Conservation (phyloP, 2,888 invertebrate genomes). For the Merodon equestris region DNA sequence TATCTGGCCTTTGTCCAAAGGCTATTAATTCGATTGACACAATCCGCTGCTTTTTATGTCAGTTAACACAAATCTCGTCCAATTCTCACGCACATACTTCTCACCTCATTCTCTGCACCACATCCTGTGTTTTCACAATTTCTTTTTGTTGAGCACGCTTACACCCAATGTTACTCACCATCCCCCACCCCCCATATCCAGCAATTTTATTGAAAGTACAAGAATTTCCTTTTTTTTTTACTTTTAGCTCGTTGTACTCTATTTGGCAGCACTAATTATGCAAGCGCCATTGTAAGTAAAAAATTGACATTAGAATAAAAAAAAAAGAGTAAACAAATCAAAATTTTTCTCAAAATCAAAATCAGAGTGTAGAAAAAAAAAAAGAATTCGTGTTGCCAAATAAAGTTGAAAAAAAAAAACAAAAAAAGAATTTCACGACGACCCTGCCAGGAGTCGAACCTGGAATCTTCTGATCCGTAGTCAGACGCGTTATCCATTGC, state of each 20-base stretch:
- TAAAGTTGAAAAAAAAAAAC: conserved; percentile 26
- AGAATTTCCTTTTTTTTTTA: conserved; percentile 66
- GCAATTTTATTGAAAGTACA: conserved; percentile 39
- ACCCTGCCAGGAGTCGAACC: conserved; percentile 72
- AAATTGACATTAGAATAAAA: conserved; percentile 27
- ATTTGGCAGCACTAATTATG: conserved; percentile 68
- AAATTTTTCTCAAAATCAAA: conserved; percentile 28
- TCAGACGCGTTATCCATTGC: conserved; percentile 72
- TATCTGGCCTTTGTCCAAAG: no score
- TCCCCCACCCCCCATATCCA: conserved; percentile 14
- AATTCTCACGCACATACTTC: not conserved
- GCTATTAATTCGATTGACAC: no score
- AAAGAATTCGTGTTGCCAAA: conserved; percentile 61
- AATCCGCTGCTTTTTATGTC: no score
- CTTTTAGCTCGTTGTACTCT: conserved; percentile 67
- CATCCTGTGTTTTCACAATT: not conserved
- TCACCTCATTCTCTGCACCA: not conserved
- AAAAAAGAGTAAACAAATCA: conserved; percentile 7
- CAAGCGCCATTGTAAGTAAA: conserved; percentile 67
- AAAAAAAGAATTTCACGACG: conserved; percentile 24
- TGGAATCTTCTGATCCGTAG: conserved; percentile 72
- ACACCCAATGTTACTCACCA: not conserved
- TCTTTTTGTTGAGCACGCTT: not conserved
- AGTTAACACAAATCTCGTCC: no score
- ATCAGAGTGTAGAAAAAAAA: conserved; percentile 35